Base-by-base conservation (phyloP, 2,113 vertebrate species). In the Orientallactaga bullata region DNA sequence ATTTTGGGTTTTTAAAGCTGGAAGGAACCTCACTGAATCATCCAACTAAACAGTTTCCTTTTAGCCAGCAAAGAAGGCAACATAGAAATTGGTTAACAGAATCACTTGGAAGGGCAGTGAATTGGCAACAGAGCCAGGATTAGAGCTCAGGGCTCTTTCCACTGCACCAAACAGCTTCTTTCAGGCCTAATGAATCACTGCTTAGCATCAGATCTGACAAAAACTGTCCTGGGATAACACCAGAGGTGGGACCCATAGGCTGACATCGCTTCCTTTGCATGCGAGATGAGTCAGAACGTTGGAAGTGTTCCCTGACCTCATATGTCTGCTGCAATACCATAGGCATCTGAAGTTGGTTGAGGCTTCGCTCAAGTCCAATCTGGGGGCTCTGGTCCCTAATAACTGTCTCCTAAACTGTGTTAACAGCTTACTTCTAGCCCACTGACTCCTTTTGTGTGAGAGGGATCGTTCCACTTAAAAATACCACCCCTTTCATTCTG, bases 231-330 rank as follows among this genome's bases (percentile, higher is more conserved):
- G 71, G 74, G 91, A 86, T 80, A 89, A 90, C 63, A 93, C 73
- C 80, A 87, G 89, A 79, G 69, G 47, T 89, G 73, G 80, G 95
- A 93, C 76, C 93, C 94, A 83, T 73, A 95, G 87, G 81, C 80
- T 77, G 81, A 94, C 91, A 91, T 89, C 80, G 72, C 82, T 96
- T 87, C 37, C 7, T 68, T 89, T 63, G 93, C 81, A 47, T 93
- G 73, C 66, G 61, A 95, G 86, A 95, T 96, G 93, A 96, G 72
- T 96, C 93, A 87, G 68, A 81, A 42, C 78, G 89, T 95, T 96
- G 96, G 89, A 96, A 95, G 85, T 91, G 66, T 23, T 95, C 81
- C 66, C 77, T 95, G 58, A 93, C 69, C 69, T 87, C 84, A 76
- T 76, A 89, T 87, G 87, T 68, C 78, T 94, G 94, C 82, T 28